phyloP scores from a whole-genome alignment of 1,140 invertebrate species.

The Stratiolaelaps scimitus region DNA sequence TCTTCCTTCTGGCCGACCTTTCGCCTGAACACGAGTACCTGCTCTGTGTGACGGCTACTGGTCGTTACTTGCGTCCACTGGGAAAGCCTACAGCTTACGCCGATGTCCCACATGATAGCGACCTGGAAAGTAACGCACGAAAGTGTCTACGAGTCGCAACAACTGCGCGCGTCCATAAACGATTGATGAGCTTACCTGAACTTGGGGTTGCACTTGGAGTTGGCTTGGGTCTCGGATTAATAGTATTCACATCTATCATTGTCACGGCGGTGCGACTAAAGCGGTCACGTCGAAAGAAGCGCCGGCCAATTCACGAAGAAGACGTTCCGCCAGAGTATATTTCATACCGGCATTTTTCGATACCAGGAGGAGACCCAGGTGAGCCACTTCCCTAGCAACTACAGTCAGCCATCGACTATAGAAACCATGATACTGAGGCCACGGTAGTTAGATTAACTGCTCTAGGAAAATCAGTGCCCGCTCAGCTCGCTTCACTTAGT shows the following conservation, averaged over 20 bases:
- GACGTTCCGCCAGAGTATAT: constrained; percentile 53
- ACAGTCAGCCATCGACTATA: no score
- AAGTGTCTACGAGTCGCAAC: constrained; percentile 38
- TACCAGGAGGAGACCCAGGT: constrained; percentile 36
- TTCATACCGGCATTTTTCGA: constrained; percentile 50
- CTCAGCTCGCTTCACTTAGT: no score
- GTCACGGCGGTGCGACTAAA: constrained; percentile 65
- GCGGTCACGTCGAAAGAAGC: constrained; percentile 62
- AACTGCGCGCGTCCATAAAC: constrained; percentile 34
- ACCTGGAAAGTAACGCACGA: constrained; percentile 33
- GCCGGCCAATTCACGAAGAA: constrained; percentile 46
- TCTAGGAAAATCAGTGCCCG: no score
- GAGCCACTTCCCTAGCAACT: constrained; percentile 22
- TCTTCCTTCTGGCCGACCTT: constrained; percentile 56
- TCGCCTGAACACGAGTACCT: constrained; percentile 62
- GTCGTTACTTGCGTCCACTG: constrained; percentile 48
- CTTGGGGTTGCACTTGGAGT: constrained; percentile 69
- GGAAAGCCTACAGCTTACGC: constrained; percentile 35
- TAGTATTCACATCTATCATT: constrained; percentile 62
- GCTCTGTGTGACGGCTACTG: constrained; percentile 67
- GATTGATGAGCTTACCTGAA: constrained; percentile 35
- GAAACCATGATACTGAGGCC: no score
- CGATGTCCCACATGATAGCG: constrained; percentile 31
- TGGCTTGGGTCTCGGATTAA: constrained; percentile 68
- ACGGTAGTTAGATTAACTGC: no score